Conservation (phyloP, 1,140 invertebrate species). For the Saccostrea echinata region DNA sequence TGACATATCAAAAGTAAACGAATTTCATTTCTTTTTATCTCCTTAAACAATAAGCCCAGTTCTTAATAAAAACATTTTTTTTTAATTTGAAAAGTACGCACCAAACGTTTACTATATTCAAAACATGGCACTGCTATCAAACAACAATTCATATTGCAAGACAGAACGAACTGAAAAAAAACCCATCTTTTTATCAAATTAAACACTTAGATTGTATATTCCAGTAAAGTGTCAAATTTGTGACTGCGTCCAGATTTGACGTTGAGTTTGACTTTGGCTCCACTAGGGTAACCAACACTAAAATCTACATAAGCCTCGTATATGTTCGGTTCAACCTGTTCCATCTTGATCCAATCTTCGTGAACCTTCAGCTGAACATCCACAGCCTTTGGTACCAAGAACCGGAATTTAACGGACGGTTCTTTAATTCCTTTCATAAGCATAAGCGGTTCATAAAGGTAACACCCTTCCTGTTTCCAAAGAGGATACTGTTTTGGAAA, state of each 20-base stretch:
- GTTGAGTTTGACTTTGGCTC: constrained; percentile 74
- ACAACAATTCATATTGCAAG: neutral
- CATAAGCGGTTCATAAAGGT: constrained; percentile 73
- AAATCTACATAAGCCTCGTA: constrained; percentile 75
- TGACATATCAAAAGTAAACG: neutral
- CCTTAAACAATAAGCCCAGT: neutral
- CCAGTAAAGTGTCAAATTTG: constrained; percentile 73
- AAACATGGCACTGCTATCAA: neutral
- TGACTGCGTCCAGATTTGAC: constrained; percentile 69
- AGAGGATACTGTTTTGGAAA: constrained; percentile 79
- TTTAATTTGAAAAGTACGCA: too few relatives aligned
- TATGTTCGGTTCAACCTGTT: constrained; percentile 66
- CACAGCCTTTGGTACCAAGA: constrained; percentile 72
- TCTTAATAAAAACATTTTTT: too few relatives aligned
- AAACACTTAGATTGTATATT: constrained; percentile 68
- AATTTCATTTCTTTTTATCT: neutral
- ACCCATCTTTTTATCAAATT: neutral
- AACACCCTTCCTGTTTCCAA: constrained; percentile 79
- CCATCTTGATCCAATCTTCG: constrained; percentile 77
- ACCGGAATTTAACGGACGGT: constrained; percentile 68
- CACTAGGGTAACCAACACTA: constrained; percentile 64
- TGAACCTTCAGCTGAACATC: constrained; percentile 76
- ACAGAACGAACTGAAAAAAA: neutral
- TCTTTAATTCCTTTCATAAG: constrained; percentile 67
- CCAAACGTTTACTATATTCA: neutral